Conservation (phyloP, 2,797 vertebrate species). For the Lagocephalus sceleratus region DNA sequence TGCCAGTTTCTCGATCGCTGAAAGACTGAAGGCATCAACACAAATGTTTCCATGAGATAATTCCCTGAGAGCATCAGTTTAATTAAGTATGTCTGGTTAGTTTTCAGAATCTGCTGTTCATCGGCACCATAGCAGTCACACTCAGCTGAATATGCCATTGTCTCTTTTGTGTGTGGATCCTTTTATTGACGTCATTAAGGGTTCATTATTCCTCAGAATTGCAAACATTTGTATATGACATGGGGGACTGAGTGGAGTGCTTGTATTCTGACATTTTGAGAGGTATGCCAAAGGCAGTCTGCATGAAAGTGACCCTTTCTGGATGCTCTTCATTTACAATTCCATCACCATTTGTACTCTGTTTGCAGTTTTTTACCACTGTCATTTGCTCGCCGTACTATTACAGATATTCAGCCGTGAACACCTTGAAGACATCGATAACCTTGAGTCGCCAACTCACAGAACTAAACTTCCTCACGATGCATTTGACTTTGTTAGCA, state of each 20-base stretch:
- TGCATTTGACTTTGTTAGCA: constrained; percentile 33
- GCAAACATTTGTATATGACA: constrained; percentile 8
- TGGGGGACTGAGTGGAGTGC: constrained; percentile 9
- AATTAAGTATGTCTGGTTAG: constrained; percentile 59
- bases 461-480: background rate
- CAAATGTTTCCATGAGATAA: constrained; percentile 55
- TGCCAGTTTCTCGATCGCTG: constrained; percentile 42
- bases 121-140: constrained; percentile 33
- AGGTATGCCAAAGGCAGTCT: constrained; percentile 1
- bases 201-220: constrained; percentile 26
- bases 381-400: constrained; percentile 35
- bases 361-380: constrained; percentile 36
- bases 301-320: constrained; percentile 21
- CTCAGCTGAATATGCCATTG: constrained; percentile 13
- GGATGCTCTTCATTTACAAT: constrained; percentile 33
- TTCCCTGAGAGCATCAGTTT: constrained; percentile 53
- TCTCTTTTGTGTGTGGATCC: constrained; percentile 19
- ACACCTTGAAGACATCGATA: constrained; percentile 8
- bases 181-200: constrained; percentile 11
- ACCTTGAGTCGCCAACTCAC: constrained; percentile 5
- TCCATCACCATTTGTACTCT: constrained; percentile 26
- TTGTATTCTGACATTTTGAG: background rate
- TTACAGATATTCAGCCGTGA: constrained; percentile 38
- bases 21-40: constrained; percentile 34
- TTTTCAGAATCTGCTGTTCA: constrained; percentile 50